These are phyloP conservation scores for Todiramphus chloris DNA, from an alignment of 2,113 vertebrate genomes.

Conservation along the genomic window DNA sequence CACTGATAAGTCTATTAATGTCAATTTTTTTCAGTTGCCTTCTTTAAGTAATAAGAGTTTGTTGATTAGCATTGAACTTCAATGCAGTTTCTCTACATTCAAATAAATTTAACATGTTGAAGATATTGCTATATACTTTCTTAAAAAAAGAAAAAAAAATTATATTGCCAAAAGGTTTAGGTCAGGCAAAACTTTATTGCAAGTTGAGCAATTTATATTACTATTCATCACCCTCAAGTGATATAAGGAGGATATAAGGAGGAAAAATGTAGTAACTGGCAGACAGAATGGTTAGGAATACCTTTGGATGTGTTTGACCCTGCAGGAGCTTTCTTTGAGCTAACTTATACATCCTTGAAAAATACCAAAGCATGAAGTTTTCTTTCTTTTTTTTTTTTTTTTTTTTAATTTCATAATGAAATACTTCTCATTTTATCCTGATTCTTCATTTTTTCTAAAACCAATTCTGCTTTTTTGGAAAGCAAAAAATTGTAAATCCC, in stretches of 20 bases:
- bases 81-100: background rate
- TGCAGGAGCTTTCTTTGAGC: background rate
- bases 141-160: background rate
- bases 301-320: background rate
- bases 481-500: too few species aligned
- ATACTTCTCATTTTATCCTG: background rate
- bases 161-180: background rate
- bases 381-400: background rate
- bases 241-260: background rate
- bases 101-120: background rate
- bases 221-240: background rate
- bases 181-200: background rate
- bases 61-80: background rate
- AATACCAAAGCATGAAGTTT: background rate
- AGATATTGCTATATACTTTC: background rate
- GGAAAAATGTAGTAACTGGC: background rate
- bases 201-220: background rate
- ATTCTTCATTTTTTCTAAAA: background rate
- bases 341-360: background rate
- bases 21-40: background rate
- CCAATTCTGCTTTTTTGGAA: background rate
- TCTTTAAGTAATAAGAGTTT: background rate
- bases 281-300: background rate
- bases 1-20: background rate
- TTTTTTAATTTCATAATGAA: background rate